Conservation (phyloP, 2,113 vertebrate species). For the Aphyosemion australe region DNA sequence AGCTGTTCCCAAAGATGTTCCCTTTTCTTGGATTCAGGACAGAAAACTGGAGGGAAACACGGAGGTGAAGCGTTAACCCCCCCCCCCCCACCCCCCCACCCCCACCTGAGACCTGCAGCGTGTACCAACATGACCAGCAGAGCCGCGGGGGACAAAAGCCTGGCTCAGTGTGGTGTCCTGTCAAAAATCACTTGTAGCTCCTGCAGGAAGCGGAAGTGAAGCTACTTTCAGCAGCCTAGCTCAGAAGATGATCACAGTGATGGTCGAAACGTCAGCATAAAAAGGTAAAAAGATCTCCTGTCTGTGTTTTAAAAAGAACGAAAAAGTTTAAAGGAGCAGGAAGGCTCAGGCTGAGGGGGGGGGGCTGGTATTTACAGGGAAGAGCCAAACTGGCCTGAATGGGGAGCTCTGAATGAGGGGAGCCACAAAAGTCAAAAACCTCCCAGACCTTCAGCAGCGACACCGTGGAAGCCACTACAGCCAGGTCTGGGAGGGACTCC, state of each 20-base stretch:
- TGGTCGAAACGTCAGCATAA: too few species aligned
- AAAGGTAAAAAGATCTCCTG: too few species aligned
- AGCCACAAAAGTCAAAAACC: constrained; percentile 61
- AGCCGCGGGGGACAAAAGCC: constrained; percentile 39
- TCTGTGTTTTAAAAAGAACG: too few species aligned
- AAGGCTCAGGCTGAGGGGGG: constrained; percentile 7
- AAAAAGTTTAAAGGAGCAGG: too few species aligned
- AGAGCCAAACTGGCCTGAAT: constrained; percentile 43
- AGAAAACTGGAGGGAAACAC: constrained; percentile 1
- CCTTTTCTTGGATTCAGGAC: constrained; percentile 12
- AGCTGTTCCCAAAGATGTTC: constrained; percentile 15
- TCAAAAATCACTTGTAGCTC: constrained; percentile 58
- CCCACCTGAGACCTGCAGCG: constrained; percentile 17
- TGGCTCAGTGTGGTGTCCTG: constrained; percentile 35
- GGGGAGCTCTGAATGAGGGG: constrained; percentile 56
- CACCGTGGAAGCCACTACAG: constrained; percentile 32
- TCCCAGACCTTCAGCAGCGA: constrained; percentile 45
- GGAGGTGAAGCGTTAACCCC: background rate
- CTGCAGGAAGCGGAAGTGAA: too few species aligned
- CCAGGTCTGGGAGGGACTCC: constrained; percentile 7
- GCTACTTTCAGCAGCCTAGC: too few species aligned
- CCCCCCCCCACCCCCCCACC: too few species aligned
- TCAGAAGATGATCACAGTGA: too few species aligned
- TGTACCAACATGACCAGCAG: constrained; percentile 47
- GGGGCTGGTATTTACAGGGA: constrained; percentile 54